Conservation (phyloP, 2,888 invertebrate species). For the Patella caerulea region DNA sequence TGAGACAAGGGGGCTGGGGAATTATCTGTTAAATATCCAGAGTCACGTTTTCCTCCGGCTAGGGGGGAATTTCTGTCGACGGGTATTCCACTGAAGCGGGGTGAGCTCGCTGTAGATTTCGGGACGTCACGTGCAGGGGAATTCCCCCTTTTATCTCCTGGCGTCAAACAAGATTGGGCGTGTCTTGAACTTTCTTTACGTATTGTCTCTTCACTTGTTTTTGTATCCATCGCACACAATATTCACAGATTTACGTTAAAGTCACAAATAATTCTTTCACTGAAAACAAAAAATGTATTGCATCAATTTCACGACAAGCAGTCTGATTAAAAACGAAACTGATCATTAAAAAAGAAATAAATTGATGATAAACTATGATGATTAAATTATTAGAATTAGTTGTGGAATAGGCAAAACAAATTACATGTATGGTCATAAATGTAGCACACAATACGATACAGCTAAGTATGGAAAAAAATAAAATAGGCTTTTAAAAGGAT, state of each 20-base stretch:
- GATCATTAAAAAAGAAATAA: too few species aligned
- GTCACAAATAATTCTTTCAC: neutral
- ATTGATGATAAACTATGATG: too few species aligned
- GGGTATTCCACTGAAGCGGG: constrained; percentile 10
- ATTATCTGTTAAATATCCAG: constrained; percentile 59
- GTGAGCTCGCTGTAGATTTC: constrained; percentile 13
- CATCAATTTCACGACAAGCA: too few species aligned
- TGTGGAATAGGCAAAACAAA: too few species aligned
- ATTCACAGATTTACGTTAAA: neutral
- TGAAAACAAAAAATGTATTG: too few species aligned
- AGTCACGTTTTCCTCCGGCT: constrained; percentile 44
- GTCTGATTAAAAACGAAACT: too few species aligned
- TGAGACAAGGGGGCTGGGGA: constrained; percentile 50
- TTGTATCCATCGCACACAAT: neutral
- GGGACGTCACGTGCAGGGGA: constrained; percentile 10
- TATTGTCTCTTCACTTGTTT: neutral
- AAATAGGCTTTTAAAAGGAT: too few species aligned
- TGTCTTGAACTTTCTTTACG: neutral
- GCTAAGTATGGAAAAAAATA: too few species aligned
- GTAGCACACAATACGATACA: too few species aligned
- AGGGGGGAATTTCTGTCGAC: neutral
- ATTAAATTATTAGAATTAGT: too few species aligned
- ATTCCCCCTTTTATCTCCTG: constrained; percentile 14
- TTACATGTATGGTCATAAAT: too few species aligned
- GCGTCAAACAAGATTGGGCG: neutral